Base-by-base conservation (phyloP, 2,888 invertebrate genomes). In the Zygogramma bicolorata region DNA sequence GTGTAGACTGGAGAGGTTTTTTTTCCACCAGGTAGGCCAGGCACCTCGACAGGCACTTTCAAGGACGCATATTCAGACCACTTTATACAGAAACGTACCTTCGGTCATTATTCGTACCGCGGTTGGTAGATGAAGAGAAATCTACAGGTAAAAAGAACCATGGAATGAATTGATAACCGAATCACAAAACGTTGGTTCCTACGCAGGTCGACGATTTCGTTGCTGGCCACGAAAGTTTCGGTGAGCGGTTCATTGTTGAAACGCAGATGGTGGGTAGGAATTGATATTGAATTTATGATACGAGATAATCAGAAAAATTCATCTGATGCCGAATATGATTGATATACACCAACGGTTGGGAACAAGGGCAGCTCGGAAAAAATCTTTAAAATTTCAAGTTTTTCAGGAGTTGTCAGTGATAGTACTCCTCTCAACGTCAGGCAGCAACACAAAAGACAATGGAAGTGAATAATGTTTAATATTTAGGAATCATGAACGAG, bases 1-100 rank as follows among this genome's bases (percentile, higher is more conserved):
- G 62, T 62, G 59, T 49, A 68, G 73, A 46, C 66, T 63, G 34
- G 53, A 73, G 65, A 58, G n/a, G n/a, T n/a, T n/a, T 61, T 69
- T 72, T 71, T 72, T 69, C 65, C 60, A 57, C 63, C 69, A 69
- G 73, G 73, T 73, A 69, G 69, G 69, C 69, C 65, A 73, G 73
- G 61, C 69, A 72, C 65, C 68, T 72, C 68, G 72, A 42, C 65
- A 72, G 65, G 29, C 65, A 69, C 66, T 69, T 69, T 73, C 73
- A 73, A 73, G 73, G 73, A 65, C 73, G 68, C 62, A 59, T 73
- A 73, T 73, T 73, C 73, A 73, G 73, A 68, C 73, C 73, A 73
- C 61, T 63, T 63, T 46, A 31, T 63, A 29, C 27, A 38, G 10
- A 27, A n/a, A 40, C 46, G 46, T 63, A 63, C 31, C 46, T 42